Evolutionary conservation across 1,140 invertebrate genomes (phyloP), one percentile per base, ranked within the genome.

Genomic region (Fopius arisanus): DNA sequence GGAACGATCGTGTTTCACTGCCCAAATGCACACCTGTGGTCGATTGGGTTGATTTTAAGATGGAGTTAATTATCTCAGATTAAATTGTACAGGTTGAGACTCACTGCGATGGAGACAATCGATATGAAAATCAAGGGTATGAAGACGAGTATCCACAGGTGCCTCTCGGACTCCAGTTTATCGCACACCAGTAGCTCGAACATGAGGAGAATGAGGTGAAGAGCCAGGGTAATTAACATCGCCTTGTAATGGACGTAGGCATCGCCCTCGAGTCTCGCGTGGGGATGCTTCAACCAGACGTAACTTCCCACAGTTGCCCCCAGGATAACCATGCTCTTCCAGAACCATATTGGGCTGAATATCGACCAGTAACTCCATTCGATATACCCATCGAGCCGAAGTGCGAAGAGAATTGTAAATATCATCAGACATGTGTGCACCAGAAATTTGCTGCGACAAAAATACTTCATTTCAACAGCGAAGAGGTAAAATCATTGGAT

Each of bases 241-340:
- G 97, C 96, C 89, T 98, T 98, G 83, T 97, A 99, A 85, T 99
- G 97, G 16, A 97, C 93, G 86, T 97, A 97, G 26, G 96, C 95
- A 89, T 98, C 96, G 76, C 96, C 96, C 90, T 98, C 97, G 69
- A 97, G 88, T 83, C 97, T 96, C 0, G 86, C 82, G 81, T 97
- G 96, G 40, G 97, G 97, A 89, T 97, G 94, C 80, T 93, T 91
- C 92, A 95, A 96, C 97, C 97, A 99, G 3, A 98, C 93, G 82
- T 96, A 95, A 79, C 95, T 96, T 29, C 97, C 97, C 40, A 97
- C 91, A 67, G 93, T 91, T 48, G 96, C 96, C 74, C 97, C 97
- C 63, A 93, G 82, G 41, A 98, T 93, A 16, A 97, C 97, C 81
- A 98, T 91, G 73, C 93, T 89, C 86, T 99, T 98, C 97, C 97